Conservation (phyloP, 2,113 vertebrate genomes). For the Tyto alba region DNA sequence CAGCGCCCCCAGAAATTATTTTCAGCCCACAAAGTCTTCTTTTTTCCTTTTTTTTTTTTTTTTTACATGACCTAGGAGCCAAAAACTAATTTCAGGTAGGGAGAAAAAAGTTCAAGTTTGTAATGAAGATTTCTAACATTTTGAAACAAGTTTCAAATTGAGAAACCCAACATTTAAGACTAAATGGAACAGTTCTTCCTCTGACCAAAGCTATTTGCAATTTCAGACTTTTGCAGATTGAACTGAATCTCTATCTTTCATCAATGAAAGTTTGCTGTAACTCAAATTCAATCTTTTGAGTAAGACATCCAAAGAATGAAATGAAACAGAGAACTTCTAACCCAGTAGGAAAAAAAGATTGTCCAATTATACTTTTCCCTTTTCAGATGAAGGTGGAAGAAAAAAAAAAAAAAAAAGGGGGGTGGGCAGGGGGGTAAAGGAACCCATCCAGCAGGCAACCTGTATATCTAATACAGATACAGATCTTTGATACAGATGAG, state of each 20-base stretch:
- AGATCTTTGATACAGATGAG: not conserved
- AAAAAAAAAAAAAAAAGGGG: not conserved
- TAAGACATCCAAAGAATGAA: not conserved
- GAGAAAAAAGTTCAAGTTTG: not conserved
- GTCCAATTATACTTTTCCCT: not conserved
- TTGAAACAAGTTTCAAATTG: not conserved
- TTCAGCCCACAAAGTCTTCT: not conserved
- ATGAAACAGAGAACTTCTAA: not conserved
- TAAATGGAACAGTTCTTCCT: not conserved
- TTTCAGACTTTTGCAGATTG: not conserved
- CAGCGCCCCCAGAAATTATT: not conserved
- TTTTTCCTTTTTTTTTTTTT: too few relatives aligned
- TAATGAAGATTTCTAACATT: not conserved
- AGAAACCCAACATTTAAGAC: not conserved
- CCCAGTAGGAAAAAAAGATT: not conserved
- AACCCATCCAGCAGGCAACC: not conserved
- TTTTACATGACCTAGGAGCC: not conserved
- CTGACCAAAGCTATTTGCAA: not conserved
- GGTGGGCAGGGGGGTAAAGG: accelerated
- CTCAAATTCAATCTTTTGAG: not conserved
- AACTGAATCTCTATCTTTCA: not conserved
- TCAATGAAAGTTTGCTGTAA: not conserved
- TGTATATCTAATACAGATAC: not conserved
- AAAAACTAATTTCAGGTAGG: not conserved
- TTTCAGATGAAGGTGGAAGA: not conserved